Percentiles rank a stretch among this genome's conserved stretches.
phyloP scores from a whole-genome alignment of 2,113 vertebrate genomes.

The Calonectris borealis region DNA sequence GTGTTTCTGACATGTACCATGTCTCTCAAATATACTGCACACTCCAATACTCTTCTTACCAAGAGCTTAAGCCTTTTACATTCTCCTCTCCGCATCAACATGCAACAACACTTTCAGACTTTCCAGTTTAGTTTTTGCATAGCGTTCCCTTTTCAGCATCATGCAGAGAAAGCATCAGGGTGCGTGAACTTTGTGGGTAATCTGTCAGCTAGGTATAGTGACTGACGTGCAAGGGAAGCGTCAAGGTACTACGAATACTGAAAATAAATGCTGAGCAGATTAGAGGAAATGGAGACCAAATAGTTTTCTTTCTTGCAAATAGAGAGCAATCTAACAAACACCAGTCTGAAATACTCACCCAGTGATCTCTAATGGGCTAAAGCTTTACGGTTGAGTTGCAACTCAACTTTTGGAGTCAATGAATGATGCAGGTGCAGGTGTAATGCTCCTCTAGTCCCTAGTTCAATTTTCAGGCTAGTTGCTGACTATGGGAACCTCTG shows the following conservation, averaged over 20 bases:
- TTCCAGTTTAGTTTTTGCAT: background rate
- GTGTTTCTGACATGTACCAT: constrained; percentile 14
- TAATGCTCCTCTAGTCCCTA: background rate
- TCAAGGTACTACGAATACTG: background rate
- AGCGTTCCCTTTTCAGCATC: background rate
- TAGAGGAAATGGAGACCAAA: background rate
- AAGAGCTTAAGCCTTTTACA: background rate
- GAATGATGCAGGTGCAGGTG: background rate
- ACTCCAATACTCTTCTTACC: background rate
- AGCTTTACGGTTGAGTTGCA: background rate
- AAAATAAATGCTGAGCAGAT: background rate
- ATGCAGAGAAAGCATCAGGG: background rate
- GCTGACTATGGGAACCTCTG: background rate
- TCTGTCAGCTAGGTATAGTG: background rate
- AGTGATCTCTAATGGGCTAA: background rate
- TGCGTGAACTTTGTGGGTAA: background rate
- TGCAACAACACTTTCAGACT: background rate
- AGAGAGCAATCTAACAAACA: background rate
- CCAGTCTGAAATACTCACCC: background rate
- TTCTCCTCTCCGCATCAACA: background rate
- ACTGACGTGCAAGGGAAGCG: background rate
- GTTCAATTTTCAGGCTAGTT: background rate
- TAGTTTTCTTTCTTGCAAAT: background rate
- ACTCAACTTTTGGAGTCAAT: background rate
- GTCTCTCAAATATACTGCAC: background rate